phyloP scores from a whole-genome alignment of 2,797 vertebrate genomes.

The Typhlichthys eigenmanni region DNA sequence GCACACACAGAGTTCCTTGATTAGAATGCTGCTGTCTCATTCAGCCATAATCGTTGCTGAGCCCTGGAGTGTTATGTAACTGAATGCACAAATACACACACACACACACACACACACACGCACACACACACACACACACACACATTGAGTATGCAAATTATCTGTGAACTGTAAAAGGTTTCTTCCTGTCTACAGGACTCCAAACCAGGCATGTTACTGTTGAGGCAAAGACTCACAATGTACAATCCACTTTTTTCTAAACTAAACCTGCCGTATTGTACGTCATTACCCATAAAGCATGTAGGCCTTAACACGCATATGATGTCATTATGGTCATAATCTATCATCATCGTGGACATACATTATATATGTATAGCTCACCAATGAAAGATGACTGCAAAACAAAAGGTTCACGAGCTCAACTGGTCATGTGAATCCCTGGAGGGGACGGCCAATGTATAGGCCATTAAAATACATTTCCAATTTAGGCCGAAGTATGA shows the following conservation, averaged over 20 bases:
- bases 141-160: slow-evolving; percentile 33
- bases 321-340: too few relatives aligned
- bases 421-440: too few relatives aligned
- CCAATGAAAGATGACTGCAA: slow-evolving; percentile 1
- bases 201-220: too few relatives aligned
- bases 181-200: too few relatives aligned
- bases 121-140: slow-evolving; percentile 13
- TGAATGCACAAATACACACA: slow-evolving; percentile 31
- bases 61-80: slow-evolving; percentile 50
- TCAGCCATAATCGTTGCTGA: slow-evolving; percentile 24
- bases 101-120: not conserved
- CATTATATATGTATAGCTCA: not conserved
- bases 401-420: slow-evolving; percentile 1
- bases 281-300: too few relatives aligned
- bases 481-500: slow-evolving; percentile 14
- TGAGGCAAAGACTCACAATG: too few relatives aligned
- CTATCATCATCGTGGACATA: slow-evolving; percentile 5
- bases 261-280: too few relatives aligned
- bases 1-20: slow-evolving; percentile 16
- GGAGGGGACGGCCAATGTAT: not conserved
- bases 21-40: slow-evolving; percentile 35
- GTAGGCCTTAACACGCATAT: too few relatives aligned
- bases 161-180: slow-evolving; percentile 27
- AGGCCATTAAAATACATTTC: slow-evolving; percentile 3
- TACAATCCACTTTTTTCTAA: too few relatives aligned